Base-by-base conservation (phyloP, 2,797 vertebrate genomes). In the Numenius phaeopus region DNA sequence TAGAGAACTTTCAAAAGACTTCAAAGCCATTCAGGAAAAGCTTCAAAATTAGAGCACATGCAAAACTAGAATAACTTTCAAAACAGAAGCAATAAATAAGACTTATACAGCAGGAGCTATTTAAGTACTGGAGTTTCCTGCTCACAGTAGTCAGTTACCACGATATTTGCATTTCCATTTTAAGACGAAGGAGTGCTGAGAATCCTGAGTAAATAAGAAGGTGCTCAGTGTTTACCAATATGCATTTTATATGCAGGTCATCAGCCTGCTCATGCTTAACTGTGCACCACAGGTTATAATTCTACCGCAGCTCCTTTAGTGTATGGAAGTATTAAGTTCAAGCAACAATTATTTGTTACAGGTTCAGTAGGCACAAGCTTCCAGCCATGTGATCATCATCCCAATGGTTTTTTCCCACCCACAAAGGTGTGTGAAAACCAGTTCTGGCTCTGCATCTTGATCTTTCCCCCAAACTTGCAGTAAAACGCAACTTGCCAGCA, bases 11-110 rank as follows among this genome's bases (percentile, higher is more conserved):
- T 87, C 93, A 57, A 78, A 89, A 83, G 59, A 94, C 75, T 93
- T 95, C 94, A 97, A 97, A 97, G 91, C 87, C 90, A 96, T 97
- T 96, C 94, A 93, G 95, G 91, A 95, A 92, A 94, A 96, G 83
- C 82, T 90, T 96, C 64, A 95, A 87, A 94, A 87, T 81, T 65
- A 95, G 24, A 96, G 72, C 91, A 97, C 93, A 97, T 95, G 95
- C 95, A 97, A 95, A 91, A 49, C 46, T 15, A 24, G 76, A 83
- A 65, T 73, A 49, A 83, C 79, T 90, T 95, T 88, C 72, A 59
- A 78, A 94, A 76, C 0, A 6, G 69, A 94, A 92, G 71, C 65
- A 95, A 91, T 96, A 94, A 93, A 57, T 93, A 96, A 91, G 88
- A 90, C 72, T 83, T 87, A 73, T 9, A 57, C 20, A 89, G 92